Conservation (phyloP, 1,140 invertebrate species). For the Lethocerus indicus region DNA sequence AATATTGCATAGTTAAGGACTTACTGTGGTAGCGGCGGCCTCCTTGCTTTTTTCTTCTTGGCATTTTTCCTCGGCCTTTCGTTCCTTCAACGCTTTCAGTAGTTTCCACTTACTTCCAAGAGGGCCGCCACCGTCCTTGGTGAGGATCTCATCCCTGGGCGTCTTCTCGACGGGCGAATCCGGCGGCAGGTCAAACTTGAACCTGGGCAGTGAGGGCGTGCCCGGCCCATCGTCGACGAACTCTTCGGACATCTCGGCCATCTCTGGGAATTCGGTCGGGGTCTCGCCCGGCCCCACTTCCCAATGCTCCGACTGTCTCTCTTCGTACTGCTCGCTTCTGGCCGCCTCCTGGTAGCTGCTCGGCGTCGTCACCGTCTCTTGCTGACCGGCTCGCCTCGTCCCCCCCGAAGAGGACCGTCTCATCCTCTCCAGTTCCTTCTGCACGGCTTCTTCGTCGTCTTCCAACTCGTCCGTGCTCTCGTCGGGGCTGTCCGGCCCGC, state of each 20-base stretch:
- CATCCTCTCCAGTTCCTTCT: constrained; percentile 13
- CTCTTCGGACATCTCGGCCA: constrained; percentile 9
- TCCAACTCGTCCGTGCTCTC: constrained; percentile 53
- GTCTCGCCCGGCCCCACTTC: constrained; percentile 25
- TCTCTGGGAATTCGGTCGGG: constrained; percentile 15
- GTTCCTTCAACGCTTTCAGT: constrained; percentile 70
- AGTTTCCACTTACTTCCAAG: constrained; percentile 76
- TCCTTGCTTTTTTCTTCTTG: constrained; percentile 27
- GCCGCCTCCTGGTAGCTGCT: constrained; percentile 15
- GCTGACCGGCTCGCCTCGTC: too few species aligned
- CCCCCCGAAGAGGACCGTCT: constrained; percentile 9
- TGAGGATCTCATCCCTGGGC: constrained; percentile 16
- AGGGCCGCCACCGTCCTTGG: constrained; percentile 30
- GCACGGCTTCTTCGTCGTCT: constrained; percentile 27
- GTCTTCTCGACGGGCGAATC: background rate
- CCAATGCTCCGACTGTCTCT: constrained; percentile 21
- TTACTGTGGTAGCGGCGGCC: background rate
- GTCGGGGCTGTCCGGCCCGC: constrained; percentile 66
- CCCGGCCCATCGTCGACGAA: constrained; percentile 16
- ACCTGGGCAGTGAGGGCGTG: constrained; percentile 31
- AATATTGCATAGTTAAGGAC: too few species aligned
- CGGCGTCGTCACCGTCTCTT: background rate
- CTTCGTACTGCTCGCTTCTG: constrained; percentile 19
- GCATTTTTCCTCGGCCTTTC: constrained; percentile 65
- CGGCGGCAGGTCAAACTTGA: constrained; percentile 29